Evolutionary conservation across 2,888 invertebrate genomes (phyloP), one percentile per base, ranked within the genome.

Genomic region (Cylloceria caligata): DNA sequence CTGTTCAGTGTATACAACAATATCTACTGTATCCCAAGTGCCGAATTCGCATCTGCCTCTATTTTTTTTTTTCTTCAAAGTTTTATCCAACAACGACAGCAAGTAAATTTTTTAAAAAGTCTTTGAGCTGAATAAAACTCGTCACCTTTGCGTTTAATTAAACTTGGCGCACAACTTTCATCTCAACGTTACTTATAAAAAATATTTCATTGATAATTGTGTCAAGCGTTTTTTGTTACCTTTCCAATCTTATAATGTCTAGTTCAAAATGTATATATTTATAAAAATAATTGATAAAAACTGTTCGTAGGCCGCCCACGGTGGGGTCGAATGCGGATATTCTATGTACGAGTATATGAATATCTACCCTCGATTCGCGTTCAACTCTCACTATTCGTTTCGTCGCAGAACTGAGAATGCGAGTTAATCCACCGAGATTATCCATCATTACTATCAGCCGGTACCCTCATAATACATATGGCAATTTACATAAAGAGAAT

Each of bases 401-500:
- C 68, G 47, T 47, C 16, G 39, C 83, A 83, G 81, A 36, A 49
- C 34, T 36, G 55, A 62, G 62, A 64, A 60, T 24, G 19, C 62
- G 62, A 60, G 19, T 19, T 47, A 69, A 77, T 57, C 73, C 69
- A 36, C 9, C 47, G 49, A 73, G 68, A 81, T 81, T 73, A 83
- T 83, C 76, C 83, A 73, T 77, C 76, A 77, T 83, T 83, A 73
- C 74, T 68, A 52, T 68, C 74, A 30, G 24, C 47, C 45, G 47
- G 27, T 9, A 47, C n/a, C 13, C 13, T 6, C 55, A 16, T 57
- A 42, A 57, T 57, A 55, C 57, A 71, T 42, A 47, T 24, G 42
- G 55, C 57, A 39, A 49, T 64, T 78, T 64, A 78, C 78, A 42
- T 78, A 69, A 76, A 73, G 55, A 73, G 73, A 60, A 72, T 55